Conservation (phyloP, 2,888 invertebrate genomes). For the Nycteola revayana region DNA sequence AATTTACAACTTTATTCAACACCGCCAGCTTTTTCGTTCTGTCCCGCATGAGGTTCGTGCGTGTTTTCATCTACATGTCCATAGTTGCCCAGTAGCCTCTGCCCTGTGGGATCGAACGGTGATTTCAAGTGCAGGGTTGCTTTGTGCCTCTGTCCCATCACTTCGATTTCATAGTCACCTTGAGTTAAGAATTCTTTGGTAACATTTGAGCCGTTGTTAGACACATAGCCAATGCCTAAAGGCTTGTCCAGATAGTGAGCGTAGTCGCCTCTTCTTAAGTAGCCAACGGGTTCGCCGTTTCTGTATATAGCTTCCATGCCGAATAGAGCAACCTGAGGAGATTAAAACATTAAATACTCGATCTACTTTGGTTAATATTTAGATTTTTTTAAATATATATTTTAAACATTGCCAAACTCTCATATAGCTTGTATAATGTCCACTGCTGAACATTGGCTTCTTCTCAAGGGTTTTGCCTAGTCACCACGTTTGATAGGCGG, state of each 20-base stretch:
- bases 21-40: conserved; percentile 73
- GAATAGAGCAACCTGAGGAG: conserved; percentile 86
- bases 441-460: no score
- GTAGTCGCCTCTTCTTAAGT: conserved; percentile 91
- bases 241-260: conserved; percentile 82
- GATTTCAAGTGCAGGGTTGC: conserved; percentile 87
- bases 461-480: no score
- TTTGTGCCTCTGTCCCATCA: conserved; percentile 87
- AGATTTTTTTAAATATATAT: no score
- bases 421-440: no score
- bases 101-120: conserved; percentile 91
- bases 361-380: no score
- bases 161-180: conserved; percentile 91
- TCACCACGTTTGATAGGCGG: no score
- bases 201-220: conserved; percentile 81
- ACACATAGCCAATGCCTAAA: conserved; percentile 83
- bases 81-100: conserved; percentile 87
- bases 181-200: conserved; percentile 85
- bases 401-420: no score
- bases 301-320: conserved; percentile 93
- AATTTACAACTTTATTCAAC: conserved; percentile 58
- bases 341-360: no score
- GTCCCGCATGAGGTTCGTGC: conserved; percentile 70
- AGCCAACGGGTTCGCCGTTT: conserved; percentile 89
- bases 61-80: conserved; percentile 68